These are phyloP conservation scores for Chaenodraco wilsoni DNA, from an alignment of 2,797 vertebrate species.

Conservation along the genomic window DNA sequence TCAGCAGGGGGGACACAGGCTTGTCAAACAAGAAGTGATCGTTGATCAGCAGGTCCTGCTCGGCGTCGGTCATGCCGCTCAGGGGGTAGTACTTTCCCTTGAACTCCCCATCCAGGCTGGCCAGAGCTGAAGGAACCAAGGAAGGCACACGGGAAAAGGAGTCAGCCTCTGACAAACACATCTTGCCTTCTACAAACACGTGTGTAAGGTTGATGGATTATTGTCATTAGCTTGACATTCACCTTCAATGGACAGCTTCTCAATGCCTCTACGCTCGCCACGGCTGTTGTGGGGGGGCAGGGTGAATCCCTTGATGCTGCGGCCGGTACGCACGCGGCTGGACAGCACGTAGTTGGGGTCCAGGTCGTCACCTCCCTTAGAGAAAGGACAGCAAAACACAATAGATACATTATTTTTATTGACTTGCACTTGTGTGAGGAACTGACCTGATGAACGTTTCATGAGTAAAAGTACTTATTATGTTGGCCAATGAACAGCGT, in stretches of 20 bases:
- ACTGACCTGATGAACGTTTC: neutral
- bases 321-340: slow-evolving; percentile 96
- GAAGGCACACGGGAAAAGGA: neutral
- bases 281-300: slow-evolving; percentile 97
- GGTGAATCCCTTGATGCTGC: slow-evolving; percentile 95
- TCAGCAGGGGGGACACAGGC: slow-evolving; percentile 94
- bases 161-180: neutral
- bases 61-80: slow-evolving; percentile 91
- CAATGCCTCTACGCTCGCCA: slow-evolving; percentile 91
- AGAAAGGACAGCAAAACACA: neutral
- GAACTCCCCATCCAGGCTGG: slow-evolving; percentile 92
- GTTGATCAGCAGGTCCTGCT: slow-evolving; percentile 95
- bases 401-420: neutral
- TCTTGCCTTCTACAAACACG: accelerated
- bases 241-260: slow-evolving; percentile 96
- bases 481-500: too few species aligned
- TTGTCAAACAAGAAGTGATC: slow-evolving; percentile 99
- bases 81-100: slow-evolving; percentile 95
- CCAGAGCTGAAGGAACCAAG: slow-evolving; percentile 81
- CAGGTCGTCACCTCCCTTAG: slow-evolving; percentile 95
- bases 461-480: neutral
- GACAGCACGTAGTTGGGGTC: slow-evolving; percentile 96
- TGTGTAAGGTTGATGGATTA: neutral
- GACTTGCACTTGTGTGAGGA: neutral
- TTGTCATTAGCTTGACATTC: slow-evolving; percentile 9